Conservation (phyloP, 2,888 invertebrate species). For the Mythimna loreyi region DNA sequence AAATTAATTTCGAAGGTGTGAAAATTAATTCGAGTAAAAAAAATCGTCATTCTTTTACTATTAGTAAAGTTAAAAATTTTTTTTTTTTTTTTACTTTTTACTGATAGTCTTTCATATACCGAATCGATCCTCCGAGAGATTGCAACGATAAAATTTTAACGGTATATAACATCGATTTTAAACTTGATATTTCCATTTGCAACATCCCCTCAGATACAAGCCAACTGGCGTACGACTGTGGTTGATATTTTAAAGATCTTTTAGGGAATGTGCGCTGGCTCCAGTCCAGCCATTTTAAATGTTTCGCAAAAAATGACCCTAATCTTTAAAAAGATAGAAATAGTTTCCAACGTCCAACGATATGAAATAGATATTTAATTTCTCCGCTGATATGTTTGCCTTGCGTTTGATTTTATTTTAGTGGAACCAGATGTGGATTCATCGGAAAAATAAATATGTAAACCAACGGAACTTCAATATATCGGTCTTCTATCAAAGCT, state of each 20-base stretch:
- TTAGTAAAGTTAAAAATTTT: too few relatives aligned
- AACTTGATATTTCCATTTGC: slow-evolving; percentile 29
- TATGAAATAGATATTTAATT: slow-evolving; percentile 16
- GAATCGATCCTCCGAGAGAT: too few relatives aligned
- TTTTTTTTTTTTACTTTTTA: too few relatives aligned
- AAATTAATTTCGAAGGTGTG: too few relatives aligned
- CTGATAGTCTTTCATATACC: too few relatives aligned
- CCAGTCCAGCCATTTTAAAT: slow-evolving; percentile 37
- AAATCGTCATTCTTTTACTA: too few relatives aligned
- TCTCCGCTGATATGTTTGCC: neutral
- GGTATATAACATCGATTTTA: neutral
- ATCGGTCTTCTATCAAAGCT: too few relatives aligned
- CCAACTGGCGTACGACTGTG: neutral
- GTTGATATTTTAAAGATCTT: slow-evolving; percentile 14
- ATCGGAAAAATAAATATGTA: neutral
- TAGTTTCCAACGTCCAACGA: neutral
- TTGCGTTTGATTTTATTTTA: neutral
- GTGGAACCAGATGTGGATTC: too few relatives aligned
- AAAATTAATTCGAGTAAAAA: too few relatives aligned
- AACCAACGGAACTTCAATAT: neutral
- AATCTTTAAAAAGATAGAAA: neutral
- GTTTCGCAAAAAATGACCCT: slow-evolving; percentile 3
- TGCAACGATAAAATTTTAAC: too few relatives aligned
- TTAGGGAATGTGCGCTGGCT: slow-evolving; percentile 20
- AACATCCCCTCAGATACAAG: slow-evolving; percentile 15